Evolutionary conservation across 2,888 invertebrate genomes (phyloP), one percentile per base, ranked within the genome.

Genomic region (Phania funesta): DNA sequence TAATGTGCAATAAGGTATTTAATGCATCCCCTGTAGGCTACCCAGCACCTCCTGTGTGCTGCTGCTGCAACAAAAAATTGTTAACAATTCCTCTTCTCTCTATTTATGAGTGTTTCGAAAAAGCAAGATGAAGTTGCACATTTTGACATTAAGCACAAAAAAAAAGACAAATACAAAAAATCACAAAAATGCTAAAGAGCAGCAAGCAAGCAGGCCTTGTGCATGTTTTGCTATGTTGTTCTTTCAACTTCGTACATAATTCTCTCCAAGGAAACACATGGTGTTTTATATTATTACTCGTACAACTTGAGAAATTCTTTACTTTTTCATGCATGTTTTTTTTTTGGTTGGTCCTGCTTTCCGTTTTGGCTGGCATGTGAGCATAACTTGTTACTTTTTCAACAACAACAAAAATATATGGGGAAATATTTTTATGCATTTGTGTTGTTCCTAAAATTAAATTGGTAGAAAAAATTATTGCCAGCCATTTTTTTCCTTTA

Each of bases 231-330:
- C 24, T 44, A 22, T 62, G 26, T 50, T 44, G 26, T 41, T 41
- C 18, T 60, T n/a, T 22, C 22, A 68, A 46, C 29, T 54, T 29
- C 41, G n/a, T 48, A 38, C 32, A 71, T 46, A 26, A 35, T 74
- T 62, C 52, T 60, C 32, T 46, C 50, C 64, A 35, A 74, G 46
- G 71, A 65, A 78, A 65, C 78, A 82, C 82, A 82, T 82, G 82
- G 78, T 82, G 78, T 82, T 78, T 70, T 58, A 78, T 82, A 74
- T 74, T 77, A 77, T 52, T 65, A 71, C n/a, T n/a, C n/a, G n/a
- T n/a, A n/a, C 65, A 58, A 41, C 74, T 82, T 64, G 41, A 64
- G 54, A 73, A 77, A 81, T 81, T 73, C 65, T 52, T 73, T 67
- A 26, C 18, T 44, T 64, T 54, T 64, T 32, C 13, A 8, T 46